Evolutionary conservation across 2,888 invertebrate species (phyloP).

Genomic region (Adelognathus sp.): DNA sequence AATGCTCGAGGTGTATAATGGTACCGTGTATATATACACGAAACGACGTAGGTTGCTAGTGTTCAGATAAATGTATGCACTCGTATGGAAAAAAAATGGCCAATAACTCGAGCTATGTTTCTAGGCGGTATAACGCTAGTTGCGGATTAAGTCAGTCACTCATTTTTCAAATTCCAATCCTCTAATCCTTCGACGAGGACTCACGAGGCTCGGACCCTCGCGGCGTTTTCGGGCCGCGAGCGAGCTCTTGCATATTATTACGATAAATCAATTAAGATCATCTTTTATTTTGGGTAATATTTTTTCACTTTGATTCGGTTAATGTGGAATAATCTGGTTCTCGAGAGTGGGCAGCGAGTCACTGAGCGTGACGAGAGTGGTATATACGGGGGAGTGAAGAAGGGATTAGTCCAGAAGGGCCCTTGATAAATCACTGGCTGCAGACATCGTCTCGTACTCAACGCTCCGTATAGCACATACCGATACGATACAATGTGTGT

Average conservation of each 20-base stretch:
- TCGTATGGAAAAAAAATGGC: conserved; percentile 20
- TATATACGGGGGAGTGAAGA: conserved; percentile 55
- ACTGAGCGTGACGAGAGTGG: conserved; percentile 54
- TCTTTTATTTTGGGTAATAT: conserved; percentile 27
- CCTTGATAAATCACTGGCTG: conserved; percentile 73
- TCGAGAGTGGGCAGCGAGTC: conserved; percentile 34
- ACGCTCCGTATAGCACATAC: conserved; percentile 1
- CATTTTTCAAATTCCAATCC: background rate
- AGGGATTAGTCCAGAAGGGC: conserved; percentile 73
- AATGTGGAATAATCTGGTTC: conserved; percentile 52
- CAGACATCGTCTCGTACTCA: conserved; percentile 20
- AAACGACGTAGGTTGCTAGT: background rate
- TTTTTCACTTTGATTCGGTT: conserved; percentile 35
- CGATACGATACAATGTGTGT: conserved; percentile 6
- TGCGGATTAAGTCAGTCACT: background rate
- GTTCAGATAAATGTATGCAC: conserved; percentile 23
- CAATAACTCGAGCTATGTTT: background rate
- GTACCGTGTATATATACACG: too few species aligned
- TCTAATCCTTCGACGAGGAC: background rate
- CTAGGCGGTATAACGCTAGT: background rate
- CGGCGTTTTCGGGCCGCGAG: background rate
- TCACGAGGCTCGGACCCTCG: background rate
- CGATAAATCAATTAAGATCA: conserved; percentile 56
- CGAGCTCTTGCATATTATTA: conserved; percentile 60
- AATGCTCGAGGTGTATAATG: conserved; percentile 5